A percentile compares a stretch with the other conserved stretches of the same genome.
Evolutionary conservation across 2,113 vertebrate genomes (phyloP).

Genomic region (Lampris megalopsis): DNA sequence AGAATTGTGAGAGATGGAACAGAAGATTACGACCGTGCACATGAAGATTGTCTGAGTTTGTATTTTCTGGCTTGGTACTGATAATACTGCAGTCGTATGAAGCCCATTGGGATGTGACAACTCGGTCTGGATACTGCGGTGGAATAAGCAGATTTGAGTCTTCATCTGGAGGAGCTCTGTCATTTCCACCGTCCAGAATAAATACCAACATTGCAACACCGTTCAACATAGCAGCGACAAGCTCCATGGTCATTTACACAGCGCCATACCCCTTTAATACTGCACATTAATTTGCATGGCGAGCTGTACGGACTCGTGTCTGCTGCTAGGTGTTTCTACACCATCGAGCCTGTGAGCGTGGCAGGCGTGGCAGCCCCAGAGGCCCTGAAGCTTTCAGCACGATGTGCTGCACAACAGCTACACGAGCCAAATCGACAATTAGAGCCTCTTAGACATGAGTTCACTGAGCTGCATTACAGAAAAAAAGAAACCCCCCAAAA

Average conservation of each 20-base stretch:
- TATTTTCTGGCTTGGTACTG: background rate
- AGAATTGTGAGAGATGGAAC: too few species aligned
- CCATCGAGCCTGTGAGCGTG: constrained; percentile 45
- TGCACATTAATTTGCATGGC: constrained; percentile 54
- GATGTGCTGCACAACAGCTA: constrained; percentile 48
- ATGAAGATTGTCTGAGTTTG: too few species aligned
- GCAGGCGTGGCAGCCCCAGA: constrained; percentile 31
- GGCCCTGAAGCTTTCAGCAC: constrained; percentile 30
- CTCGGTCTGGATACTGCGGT: too few species aligned
- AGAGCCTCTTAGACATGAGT: constrained; percentile 27
- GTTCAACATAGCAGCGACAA: too few species aligned
- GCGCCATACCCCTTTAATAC: background rate
- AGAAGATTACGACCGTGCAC: too few species aligned
- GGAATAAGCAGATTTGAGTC: background rate
- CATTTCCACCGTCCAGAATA: too few species aligned
- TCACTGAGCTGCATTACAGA: background rate
- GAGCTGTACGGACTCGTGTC: constrained; percentile 37
- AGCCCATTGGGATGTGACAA: background rate
- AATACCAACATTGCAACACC: too few species aligned
- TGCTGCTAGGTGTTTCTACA: constrained; percentile 24
- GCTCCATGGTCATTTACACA: constrained; percentile 5
- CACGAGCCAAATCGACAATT: constrained; percentile 34
- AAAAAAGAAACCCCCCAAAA: background rate
- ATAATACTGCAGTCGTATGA: background rate
- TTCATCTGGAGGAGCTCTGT: background rate